phyloP scores from a whole-genome alignment of 2,113 vertebrate species.

The Neolamprologus falcicula region DNA sequence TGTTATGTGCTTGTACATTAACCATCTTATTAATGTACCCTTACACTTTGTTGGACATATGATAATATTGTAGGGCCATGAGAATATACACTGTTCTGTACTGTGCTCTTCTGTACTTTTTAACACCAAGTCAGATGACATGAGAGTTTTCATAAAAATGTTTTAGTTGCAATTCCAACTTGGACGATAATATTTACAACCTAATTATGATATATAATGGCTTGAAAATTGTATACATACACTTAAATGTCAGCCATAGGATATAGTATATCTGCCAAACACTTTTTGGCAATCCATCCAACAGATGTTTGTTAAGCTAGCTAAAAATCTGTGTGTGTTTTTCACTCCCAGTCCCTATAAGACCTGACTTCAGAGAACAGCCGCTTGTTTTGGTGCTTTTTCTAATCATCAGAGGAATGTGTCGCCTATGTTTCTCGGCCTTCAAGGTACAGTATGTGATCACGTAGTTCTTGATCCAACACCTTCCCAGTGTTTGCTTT shows the following conservation, averaged over 20 bases:
- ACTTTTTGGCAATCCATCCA: neutral
- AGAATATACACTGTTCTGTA: neutral
- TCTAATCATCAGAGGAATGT: constrained; percentile 9
- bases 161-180: neutral
- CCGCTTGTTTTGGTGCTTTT: neutral
- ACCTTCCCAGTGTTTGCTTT: neutral
- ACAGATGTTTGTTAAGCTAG: neutral
- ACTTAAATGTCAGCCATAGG: neutral
- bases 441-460: neutral
- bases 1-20: neutral
- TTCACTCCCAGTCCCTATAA: neutral
- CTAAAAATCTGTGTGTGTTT: neutral
- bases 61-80: neutral
- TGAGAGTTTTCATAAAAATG: neutral
- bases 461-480: neutral
- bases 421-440: neutral
- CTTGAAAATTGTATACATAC: neutral
- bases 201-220: neutral
- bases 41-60: neutral
- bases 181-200: neutral
- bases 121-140: neutral
- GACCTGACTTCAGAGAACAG: neutral
- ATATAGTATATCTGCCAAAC: neutral
- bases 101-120: neutral
- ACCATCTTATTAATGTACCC: neutral